Base-by-base conservation (phyloP, 2,888 invertebrate genomes). In the Plebejus argus region DNA sequence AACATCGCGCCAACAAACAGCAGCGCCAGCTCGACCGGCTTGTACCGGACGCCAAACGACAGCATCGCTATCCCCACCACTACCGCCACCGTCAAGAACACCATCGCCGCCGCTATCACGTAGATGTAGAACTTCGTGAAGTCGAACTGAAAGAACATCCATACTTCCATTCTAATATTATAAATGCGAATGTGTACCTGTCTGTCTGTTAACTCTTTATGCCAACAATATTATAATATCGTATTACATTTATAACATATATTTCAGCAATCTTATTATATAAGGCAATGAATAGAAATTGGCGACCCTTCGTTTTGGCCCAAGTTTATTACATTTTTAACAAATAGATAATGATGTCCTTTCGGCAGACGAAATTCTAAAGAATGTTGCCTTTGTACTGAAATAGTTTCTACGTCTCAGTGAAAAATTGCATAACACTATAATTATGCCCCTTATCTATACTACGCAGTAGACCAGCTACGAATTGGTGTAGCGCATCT, bases 71-170 rank as follows among this genome's bases (percentile, higher is more conserved):
- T 8, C 0, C 56, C 1, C 0, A 83, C n/a, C 0, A 83, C 70
- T 28, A 85, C 0, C 0, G 80, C 23, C 0, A 86, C 49, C 0
- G 81, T 81, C 0, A 45, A 20, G 3, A 89, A 82, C 0, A 84
- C 85, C 0, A 78, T 76, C 0, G 80, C 70, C 39, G 86, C 82
- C 0, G 80, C 85, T 3, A 89, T 74, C 4, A 88, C 76, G 71
- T 85, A 89, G 0, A 90, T 35, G 35, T 85, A 66, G 78, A 76
- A 87, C 23, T 80, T 79, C 3, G 90, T 90, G 78, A 90, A 90
- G 76, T 90, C 89, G 70, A 89, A 87, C 88, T 89, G 86, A 76
- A 84, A 85, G 39, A 74, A 28, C 28, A 28, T 28, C 28, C 28
- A 28, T 28, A 28, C 28, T 28, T 28, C 28, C 2, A 28, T 28